Conservation (phyloP, 2,888 invertebrate species). For the Scrobipalpa costella region DNA sequence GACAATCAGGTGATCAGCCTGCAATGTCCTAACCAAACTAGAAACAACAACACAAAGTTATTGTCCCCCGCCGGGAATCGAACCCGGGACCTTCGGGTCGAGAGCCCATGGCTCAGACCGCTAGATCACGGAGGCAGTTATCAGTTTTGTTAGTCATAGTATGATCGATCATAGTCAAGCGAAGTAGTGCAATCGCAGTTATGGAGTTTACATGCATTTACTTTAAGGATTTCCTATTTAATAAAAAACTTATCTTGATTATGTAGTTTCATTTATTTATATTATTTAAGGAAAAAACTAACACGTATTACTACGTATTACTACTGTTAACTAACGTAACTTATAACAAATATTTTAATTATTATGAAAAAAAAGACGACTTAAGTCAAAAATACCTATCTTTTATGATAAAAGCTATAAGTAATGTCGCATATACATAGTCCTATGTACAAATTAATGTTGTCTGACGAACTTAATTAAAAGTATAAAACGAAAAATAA, state of each 20-base stretch:
- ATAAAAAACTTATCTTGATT: conserved; percentile 43
- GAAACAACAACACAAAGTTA: no score
- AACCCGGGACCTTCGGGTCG: no score
- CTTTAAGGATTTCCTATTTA: conserved; percentile 54
- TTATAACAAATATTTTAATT: no score
- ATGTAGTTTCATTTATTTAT: conserved; percentile 27
- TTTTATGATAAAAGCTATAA: not conserved
- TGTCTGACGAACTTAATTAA: not conserved
- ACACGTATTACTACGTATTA: no score
- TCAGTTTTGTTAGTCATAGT: no score
- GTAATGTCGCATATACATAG: conserved; percentile 21
- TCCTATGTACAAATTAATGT: conserved; percentile 22
- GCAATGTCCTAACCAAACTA: no score
- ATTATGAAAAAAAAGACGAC: not conserved
- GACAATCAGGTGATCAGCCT: no score
- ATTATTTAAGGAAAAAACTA: not conserved
- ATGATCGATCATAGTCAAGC: no score
- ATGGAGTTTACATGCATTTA: conserved; percentile 60
- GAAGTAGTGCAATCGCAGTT: conserved; percentile 2
- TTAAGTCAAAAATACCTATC: conserved; percentile 10
- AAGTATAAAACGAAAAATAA: not conserved
- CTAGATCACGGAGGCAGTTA: no score
- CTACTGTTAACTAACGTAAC: not conserved
- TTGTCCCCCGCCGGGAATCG: no score
- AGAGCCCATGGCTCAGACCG: no score